phyloP scores from a whole-genome alignment of 2,797 vertebrate genomes.

The Malurus leucopterus region DNA sequence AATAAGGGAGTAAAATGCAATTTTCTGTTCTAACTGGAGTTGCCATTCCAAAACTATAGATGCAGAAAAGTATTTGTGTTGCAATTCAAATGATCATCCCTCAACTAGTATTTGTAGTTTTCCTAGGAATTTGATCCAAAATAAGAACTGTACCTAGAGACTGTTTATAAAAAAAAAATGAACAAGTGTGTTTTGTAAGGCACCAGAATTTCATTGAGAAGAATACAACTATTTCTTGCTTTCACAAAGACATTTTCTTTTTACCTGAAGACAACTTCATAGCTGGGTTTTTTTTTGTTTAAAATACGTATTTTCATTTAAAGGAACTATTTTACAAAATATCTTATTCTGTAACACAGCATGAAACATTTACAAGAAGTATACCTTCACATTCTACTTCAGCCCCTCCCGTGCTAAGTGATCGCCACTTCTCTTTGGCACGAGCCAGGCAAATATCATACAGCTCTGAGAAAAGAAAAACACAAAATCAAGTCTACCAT shows the following conservation, averaged over 20 bases:
- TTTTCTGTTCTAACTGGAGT: not conserved
- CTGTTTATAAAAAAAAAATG: not conserved
- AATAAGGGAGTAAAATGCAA: not conserved
- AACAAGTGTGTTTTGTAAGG: not conserved
- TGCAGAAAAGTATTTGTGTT: not conserved
- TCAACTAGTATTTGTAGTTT: not conserved
- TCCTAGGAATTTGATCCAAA: not conserved
- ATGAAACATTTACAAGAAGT: rapidly evolving
- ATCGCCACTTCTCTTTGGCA: slow-evolving; percentile 89
- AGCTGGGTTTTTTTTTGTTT: not conserved
- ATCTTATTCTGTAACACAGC: not conserved
- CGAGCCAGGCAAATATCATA: slow-evolving; percentile 90
- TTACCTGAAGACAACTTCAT: not conserved
- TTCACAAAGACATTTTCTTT: not conserved
- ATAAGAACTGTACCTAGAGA: not conserved
- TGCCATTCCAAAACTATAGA: not conserved
- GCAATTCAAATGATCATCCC: not conserved
- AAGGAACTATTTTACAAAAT: not conserved
- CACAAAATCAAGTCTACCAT: not conserved
- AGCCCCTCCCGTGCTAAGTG: slow-evolving; percentile 66
- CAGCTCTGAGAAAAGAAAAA: slow-evolving; percentile 76
- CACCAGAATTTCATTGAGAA: not conserved
- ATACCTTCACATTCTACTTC: slow-evolving; percentile 82
- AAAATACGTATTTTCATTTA: not conserved
- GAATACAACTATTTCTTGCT: not conserved